Evolutionary conservation across 37 sponge, comb jelly and placozoan species (phyloP), one percentile per base, ranked within the genome.

Genomic region (Eunapius fragilis): DNA sequence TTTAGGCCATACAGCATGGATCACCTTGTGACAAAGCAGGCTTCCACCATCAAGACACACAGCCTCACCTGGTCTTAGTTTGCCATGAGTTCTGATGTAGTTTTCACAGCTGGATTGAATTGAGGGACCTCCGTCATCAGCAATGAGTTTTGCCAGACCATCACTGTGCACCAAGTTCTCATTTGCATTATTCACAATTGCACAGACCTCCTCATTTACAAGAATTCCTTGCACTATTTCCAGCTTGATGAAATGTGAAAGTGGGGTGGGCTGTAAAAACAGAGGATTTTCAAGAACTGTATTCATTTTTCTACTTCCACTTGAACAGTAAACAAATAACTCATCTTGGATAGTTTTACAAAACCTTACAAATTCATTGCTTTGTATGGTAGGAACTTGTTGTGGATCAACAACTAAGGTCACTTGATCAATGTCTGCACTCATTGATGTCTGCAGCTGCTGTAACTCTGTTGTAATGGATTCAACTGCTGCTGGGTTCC

Each of bases 141-240:
- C 50, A 27, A 96, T 92, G 70, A 81, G 82, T 36, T 87, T 85
- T 31, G 96, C 94, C 31, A 96, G 38, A n/a, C 96, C 96, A 76
- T 87, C 88, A 17, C 67, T 72, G 45, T 92, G 92, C 26, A 93
- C 41, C 67, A 96, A 68, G 31, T 93, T 74, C 71, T 88, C 92
- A 86, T 96, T 96, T 9, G 94, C 96, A 72, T 87, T 88, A 83
- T 96, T 96, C 23, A 96, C 94, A 50, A 96, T 88, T 11, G 85
- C 92, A 84, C 91, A 92, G 10, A 80, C 81, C 9, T 67, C 25
- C 48, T 95, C 92, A 80, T 69, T 58, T 13, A 85, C 33, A 25
- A 95, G 28, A 47, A 78, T 50, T 6, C 95, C 95, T 37, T 68
- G 68, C 38, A 83, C 78, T 7, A 87, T 25, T 25, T 87, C 89